Evolutionary conservation across 2,797 vertebrate genomes (phyloP).

Genomic region (Myotis pilosus): DNA sequence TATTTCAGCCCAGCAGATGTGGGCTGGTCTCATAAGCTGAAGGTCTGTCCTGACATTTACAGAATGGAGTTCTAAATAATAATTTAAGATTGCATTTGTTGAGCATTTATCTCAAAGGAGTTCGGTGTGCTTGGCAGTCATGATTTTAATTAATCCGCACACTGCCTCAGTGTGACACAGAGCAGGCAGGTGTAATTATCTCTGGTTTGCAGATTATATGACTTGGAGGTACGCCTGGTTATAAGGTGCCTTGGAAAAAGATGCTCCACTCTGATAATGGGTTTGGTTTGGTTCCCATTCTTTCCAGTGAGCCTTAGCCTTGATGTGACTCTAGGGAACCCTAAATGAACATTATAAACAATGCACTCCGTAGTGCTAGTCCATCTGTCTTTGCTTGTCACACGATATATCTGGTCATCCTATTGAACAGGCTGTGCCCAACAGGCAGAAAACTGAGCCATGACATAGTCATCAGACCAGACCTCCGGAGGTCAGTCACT

Average conservation of each 20-base stretch:
- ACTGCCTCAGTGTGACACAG: conserved; percentile 47
- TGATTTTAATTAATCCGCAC: conserved; percentile 75
- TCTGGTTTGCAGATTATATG: conserved; percentile 61
- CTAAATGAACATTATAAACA: background rate
- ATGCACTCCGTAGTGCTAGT: background rate
- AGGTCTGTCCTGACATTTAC: conserved; percentile 72
- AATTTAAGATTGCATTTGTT: conserved; percentile 68
- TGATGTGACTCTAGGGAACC: background rate
- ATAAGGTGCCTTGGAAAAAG: conserved; percentile 52
- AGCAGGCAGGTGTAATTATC: conserved; percentile 71
- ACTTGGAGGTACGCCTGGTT: conserved; percentile 64
- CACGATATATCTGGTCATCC: background rate
- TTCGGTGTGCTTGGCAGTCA: conserved; percentile 64
- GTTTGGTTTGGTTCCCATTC: conserved; percentile 19
- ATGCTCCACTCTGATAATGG: conserved; percentile 28
- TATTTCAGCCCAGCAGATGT: conserved; percentile 35
- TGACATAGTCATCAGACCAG: background rate
- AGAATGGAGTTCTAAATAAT: conserved; percentile 67
- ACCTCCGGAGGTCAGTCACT: background rate
- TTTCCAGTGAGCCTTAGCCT: background rate
- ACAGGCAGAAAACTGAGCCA: background rate
- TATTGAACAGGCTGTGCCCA: background rate
- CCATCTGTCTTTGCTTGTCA: background rate
- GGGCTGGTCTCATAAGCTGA: conserved; percentile 46
- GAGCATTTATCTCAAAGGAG: conserved; percentile 67